Conservation (phyloP, 2,113 vertebrate species). For the Ginglymostoma cirratum region DNA sequence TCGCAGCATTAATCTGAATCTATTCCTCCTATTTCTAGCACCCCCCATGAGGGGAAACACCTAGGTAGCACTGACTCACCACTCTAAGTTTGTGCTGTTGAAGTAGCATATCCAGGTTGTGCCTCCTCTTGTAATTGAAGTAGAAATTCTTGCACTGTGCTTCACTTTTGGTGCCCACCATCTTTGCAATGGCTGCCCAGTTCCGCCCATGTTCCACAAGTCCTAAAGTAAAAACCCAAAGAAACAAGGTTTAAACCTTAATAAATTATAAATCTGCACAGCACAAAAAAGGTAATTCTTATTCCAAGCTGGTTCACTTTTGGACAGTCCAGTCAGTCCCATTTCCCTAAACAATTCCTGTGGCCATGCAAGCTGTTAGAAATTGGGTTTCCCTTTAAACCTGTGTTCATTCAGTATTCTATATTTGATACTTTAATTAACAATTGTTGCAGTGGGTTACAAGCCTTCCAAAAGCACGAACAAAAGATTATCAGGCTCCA, state of each 20-base stretch:
- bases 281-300: neutral
- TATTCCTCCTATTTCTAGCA: neutral
- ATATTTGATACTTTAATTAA: too few species aligned
- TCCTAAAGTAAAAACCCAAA: constrained; percentile 56
- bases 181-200: constrained; percentile 96
- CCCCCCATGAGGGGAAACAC: neutral
- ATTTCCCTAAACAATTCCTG: too few species aligned
- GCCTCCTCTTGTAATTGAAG: constrained; percentile 94
- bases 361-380: too few species aligned
- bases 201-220: constrained; percentile 92
- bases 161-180: constrained; percentile 97
- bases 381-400: too few species aligned
- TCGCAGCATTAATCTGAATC: neutral
- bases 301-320: neutral
- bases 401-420: too few species aligned
- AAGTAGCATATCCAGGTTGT: constrained; percentile 91
- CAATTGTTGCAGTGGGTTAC: too few species aligned
- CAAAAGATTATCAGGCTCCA: too few species aligned
- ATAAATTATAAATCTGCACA: neutral
- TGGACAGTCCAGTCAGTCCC: neutral
- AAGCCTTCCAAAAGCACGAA: too few species aligned
- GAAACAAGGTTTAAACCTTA: neutral
- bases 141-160: constrained; percentile 99
- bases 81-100: constrained; percentile 89
- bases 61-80: constrained; percentile 50